Evolutionary conservation across 2,888 invertebrate species (phyloP).

Genomic region (Lampropteryx suffumata): DNA sequence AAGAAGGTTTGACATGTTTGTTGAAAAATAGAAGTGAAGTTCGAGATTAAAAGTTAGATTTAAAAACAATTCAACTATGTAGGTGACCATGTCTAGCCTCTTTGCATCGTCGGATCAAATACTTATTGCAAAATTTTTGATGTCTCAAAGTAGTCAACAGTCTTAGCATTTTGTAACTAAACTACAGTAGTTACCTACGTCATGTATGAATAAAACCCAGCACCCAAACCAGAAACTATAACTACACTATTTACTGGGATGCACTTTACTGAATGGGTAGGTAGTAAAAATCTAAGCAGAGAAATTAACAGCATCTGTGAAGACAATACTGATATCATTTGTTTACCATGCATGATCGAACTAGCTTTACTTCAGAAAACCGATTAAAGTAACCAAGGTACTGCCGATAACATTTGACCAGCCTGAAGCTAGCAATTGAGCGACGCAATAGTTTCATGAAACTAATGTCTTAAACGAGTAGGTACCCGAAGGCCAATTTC

Average conservation of each 20-base stretch:
- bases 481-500: no score
- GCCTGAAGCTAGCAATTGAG: no score
- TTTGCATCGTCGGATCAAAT: slow-evolving; percentile 10
- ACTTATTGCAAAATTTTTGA: slow-evolving; percentile 18
- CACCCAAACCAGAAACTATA: slow-evolving; percentile 68
- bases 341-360: slow-evolving; percentile 24
- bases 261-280: slow-evolving; percentile 72
- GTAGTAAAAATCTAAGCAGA: slow-evolving; percentile 55
- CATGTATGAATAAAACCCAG: slow-evolving; percentile 57
- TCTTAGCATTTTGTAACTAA: slow-evolving; percentile 27
- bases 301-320: slow-evolving; percentile 55
- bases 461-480: no score
- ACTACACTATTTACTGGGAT: slow-evolving; percentile 79
- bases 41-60: no score
- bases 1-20: background rate
- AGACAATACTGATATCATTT: slow-evolving; percentile 58
- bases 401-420: no score
- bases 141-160: slow-evolving; percentile 20
- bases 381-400: no score
- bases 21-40: no score
- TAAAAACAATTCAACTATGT: background rate
- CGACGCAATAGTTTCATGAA: no score
- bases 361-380: background rate
- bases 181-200: slow-evolving; percentile 32
- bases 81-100: background rate